These are phyloP conservation scores for Cremastinae sp. DNA, from an alignment of 2,888 invertebrate genomes.

Conservation along the genomic window DNA sequence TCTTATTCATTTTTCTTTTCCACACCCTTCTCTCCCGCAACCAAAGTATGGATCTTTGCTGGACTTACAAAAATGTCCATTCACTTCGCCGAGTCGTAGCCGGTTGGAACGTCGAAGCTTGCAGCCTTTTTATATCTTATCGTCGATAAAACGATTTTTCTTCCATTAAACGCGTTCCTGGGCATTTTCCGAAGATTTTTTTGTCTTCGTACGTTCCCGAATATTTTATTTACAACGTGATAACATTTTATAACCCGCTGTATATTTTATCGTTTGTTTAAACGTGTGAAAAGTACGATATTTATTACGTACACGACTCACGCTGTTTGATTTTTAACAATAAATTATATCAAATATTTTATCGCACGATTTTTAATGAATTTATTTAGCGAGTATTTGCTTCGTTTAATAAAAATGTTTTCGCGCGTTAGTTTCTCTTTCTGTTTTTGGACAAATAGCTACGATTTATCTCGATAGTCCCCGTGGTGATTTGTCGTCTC, in stretches of 20 bases:
- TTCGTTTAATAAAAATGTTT: conserved; percentile 26
- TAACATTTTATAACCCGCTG: neutral
- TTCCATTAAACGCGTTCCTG: conserved; percentile 16
- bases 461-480: neutral
- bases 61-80: conserved; percentile 75
- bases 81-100: conserved; percentile 73
- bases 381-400: neutral
- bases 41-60: conserved; percentile 80
- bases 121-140: conserved; percentile 40
- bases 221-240: neutral
- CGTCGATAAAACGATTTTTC: neutral
- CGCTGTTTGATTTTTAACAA: neutral
- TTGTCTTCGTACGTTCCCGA: too few relatives aligned
- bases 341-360: neutral
- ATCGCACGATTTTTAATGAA: neutral
- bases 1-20: conserved; percentile 70
- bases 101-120: conserved; percentile 67
- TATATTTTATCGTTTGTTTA: neutral
- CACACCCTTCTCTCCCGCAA: conserved; percentile 80
- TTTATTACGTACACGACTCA: too few relatives aligned
- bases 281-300: too few relatives aligned
- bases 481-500: neutral
- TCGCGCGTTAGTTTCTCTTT: neutral
- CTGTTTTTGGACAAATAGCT: too few relatives aligned
- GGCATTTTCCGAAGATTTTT: too few relatives aligned